phyloP scores from a whole-genome alignment of 64 coral and sea anemone species.

The Stichodactyla helianthus region DNA sequence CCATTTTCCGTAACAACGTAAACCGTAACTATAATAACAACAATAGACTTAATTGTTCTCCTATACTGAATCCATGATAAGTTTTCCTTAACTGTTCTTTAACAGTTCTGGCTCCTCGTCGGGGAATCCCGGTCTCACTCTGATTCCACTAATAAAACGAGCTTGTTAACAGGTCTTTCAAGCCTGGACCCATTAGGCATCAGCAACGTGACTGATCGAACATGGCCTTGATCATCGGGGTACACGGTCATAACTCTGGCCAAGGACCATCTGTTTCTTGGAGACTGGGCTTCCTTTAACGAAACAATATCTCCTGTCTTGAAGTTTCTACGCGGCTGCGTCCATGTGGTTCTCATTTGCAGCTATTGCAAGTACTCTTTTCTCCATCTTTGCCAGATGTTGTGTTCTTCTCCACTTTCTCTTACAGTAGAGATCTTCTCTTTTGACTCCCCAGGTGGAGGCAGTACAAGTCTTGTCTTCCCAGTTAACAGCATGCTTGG shows the following conservation, averaged over 20 bases:
- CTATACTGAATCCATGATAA: neutral
- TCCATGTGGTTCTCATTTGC: too few species aligned
- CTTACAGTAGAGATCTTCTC: too few species aligned
- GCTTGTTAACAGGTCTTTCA: neutral
- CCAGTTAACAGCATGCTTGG: too few species aligned
- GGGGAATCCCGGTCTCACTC: neutral
- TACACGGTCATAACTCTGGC: neutral
- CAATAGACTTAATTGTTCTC: neutral
- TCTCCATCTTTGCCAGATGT: too few species aligned
- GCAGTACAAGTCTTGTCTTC: too few species aligned
- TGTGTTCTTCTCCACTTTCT: too few species aligned
- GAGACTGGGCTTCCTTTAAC: slow-evolving; percentile 8
- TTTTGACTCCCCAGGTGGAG: too few species aligned
- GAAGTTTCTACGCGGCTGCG: slow-evolving; percentile 26
- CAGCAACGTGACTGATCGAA: too few species aligned
- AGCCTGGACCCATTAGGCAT: neutral
- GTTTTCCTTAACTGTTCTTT: neutral
- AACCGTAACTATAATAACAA: neutral
- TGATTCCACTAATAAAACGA: neutral
- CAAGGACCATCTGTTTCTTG: neutral
- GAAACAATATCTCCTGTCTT: slow-evolving; percentile 20
- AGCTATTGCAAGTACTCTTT: too few species aligned
- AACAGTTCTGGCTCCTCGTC: neutral
- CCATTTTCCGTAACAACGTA: neutral
- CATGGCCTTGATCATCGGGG: neutral